phyloP scores from a whole-genome alignment of 2,888 invertebrate genomes.

The Nephrocerus scutellatus region DNA sequence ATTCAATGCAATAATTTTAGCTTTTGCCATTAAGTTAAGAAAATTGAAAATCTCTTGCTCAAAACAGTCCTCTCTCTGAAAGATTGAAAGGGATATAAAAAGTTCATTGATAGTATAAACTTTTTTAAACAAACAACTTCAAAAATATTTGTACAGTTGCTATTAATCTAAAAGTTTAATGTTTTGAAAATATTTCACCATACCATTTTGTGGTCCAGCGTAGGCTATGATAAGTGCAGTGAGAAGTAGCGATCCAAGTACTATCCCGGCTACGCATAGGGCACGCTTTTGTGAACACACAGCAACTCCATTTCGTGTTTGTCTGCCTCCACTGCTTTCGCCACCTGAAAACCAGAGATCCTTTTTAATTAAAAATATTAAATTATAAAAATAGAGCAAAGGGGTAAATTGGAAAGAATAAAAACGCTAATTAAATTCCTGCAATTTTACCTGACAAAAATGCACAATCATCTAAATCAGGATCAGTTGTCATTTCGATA shows the following conservation, averaged over 20 bases:
- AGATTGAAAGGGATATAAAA: too few species aligned
- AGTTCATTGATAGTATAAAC: too few species aligned
- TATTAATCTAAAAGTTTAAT: not conserved
- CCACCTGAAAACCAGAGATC: constrained; percentile 46
- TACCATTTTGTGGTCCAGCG: constrained; percentile 80
- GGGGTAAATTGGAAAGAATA: not conserved
- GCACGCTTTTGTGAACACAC: constrained; percentile 84
- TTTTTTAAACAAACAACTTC: too few species aligned
- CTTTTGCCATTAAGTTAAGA: too few species aligned
- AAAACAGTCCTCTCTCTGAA: too few species aligned
- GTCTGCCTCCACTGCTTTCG: constrained; percentile 45
- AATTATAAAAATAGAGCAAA: constrained; percentile 1
- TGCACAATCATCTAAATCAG: constrained; percentile 87
- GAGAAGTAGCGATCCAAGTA: constrained; percentile 71
- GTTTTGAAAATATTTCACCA: constrained; percentile 34
- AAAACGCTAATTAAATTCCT: constrained; percentile 3
- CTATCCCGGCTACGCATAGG: constrained; percentile 69
- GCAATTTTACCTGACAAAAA: constrained; percentile 69
- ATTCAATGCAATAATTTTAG: too few species aligned
- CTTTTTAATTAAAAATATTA: constrained; percentile 39
- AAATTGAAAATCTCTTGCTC: too few species aligned
- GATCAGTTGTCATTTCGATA: constrained; percentile 74
- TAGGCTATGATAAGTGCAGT: constrained; percentile 84
- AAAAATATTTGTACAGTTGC: not conserved
- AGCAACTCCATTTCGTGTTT: constrained; percentile 59